Evolutionary conservation across 2,888 invertebrate species (phyloP).

Genomic region (Drosophila meridionalis): DNA sequence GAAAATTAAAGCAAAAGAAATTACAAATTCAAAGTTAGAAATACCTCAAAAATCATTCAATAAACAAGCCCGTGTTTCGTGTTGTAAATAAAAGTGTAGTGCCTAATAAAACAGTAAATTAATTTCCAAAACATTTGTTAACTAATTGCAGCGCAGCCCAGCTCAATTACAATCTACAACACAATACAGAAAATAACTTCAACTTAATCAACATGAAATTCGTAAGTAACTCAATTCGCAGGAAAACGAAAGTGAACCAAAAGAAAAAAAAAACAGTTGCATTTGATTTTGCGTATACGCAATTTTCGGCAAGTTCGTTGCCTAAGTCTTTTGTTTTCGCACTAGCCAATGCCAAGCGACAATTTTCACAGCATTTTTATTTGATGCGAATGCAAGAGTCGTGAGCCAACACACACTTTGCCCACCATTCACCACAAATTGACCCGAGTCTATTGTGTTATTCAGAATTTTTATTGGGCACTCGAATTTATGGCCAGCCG

Average conservation of each 20-base stretch:
- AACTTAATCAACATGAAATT: slow-evolving; percentile 72
- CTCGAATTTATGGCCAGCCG: slow-evolving; percentile 70
- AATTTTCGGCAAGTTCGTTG: slow-evolving; percentile 59
- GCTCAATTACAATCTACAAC: slow-evolving; percentile 13
- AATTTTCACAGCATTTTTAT: slow-evolving; percentile 62
- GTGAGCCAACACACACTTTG: slow-evolving; percentile 28
- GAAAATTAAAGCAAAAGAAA: slow-evolving; percentile 10
- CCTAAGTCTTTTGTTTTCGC: slow-evolving; percentile 69
- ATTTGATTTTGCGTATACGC: slow-evolving; percentile 44
- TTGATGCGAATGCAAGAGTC: slow-evolving; percentile 31
- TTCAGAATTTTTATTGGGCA: slow-evolving; percentile 77
- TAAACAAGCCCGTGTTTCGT: slow-evolving; percentile 29
- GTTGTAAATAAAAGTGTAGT: slow-evolving; percentile 51
- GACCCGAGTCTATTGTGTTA: slow-evolving; percentile 50
- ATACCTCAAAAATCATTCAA: background rate
- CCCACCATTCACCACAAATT: slow-evolving; percentile 44
- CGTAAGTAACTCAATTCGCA: slow-evolving; percentile 62
- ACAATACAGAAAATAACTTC: slow-evolving; percentile 31
- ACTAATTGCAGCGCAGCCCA: slow-evolving; percentile 70
- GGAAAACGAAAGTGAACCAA: slow-evolving; percentile 4
- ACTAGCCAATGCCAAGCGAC: slow-evolving; percentile 47
- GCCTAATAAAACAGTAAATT: slow-evolving; percentile 48
- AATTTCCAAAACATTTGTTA: slow-evolving; percentile 72
- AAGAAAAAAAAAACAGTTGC: slow-evolving; percentile 19
- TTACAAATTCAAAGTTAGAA: slow-evolving; percentile 14